phyloP scores from a whole-genome alignment of 2,888 invertebrate genomes.

The Limnephilus rhombicus region DNA sequence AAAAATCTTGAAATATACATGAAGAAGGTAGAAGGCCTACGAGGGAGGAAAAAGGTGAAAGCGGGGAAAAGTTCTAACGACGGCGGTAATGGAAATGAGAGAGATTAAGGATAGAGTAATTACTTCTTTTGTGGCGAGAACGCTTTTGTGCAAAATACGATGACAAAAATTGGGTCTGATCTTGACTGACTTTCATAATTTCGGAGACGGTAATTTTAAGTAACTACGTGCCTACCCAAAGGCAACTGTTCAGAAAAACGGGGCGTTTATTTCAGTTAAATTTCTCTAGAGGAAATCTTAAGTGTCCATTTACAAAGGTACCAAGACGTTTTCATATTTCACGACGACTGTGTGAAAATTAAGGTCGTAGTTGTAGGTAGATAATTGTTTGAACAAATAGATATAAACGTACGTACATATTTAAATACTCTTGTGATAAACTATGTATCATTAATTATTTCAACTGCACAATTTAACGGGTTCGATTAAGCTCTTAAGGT shows the following conservation, averaged over 20 bases:
- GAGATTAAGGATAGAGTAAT: constrained; percentile 66
- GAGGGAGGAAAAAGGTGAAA: constrained; percentile 56
- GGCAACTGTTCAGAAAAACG: background rate
- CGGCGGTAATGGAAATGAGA: constrained; percentile 65
- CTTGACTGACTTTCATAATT: constrained; percentile 42
- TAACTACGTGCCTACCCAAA: background rate
- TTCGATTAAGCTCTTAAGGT: background rate
- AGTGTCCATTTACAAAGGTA: background rate
- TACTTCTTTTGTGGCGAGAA: constrained; percentile 64
- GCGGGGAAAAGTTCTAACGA: constrained; percentile 60
- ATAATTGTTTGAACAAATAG: background rate
- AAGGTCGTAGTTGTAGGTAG: background rate
- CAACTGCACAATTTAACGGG: background rate
- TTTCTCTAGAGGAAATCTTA: background rate
- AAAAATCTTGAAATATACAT: constrained; percentile 61
- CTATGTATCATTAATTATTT: background rate
- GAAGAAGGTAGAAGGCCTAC: constrained; percentile 48
- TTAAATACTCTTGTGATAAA: background rate
- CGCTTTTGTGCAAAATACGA: constrained; percentile 58
- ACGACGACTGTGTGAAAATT: background rate
- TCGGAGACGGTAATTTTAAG: background rate
- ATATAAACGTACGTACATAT: background rate
- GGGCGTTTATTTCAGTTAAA: background rate
- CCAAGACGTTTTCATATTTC: background rate
- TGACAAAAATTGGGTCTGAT: constrained; percentile 53